Evolutionary conservation across 2,113 vertebrate species (phyloP), one percentile per base, ranked within the genome.

Genomic region (Bubo blakistoni): DNA sequence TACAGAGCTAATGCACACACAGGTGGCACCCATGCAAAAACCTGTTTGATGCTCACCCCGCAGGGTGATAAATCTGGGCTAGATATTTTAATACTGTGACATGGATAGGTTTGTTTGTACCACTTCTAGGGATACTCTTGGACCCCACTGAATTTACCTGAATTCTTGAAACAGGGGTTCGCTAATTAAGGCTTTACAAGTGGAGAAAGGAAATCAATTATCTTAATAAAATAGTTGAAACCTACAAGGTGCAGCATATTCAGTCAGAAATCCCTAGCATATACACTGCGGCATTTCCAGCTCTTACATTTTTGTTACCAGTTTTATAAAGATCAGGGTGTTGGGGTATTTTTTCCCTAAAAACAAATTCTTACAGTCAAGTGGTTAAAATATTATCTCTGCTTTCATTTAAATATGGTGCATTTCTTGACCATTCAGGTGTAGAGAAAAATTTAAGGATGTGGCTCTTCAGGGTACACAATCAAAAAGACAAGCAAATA

Each of bases 1-100:
- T 51, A 6, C 1, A 21, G 22, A 59, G 15, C 0, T 0, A 91
- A 40, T 9, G 16, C 30, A 38, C 0, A 2, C 22, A 42, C 0
- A 0, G 14, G 19, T 38, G 65, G 12, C 55, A 46, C 27, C 1
- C 6, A 11, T 29, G 42, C 54, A 70, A 67, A 89, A 34, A 24
- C 42, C 32, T 42, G 11, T 69, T 72, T 38, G 22, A 27, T 63
- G 49, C 12, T 51, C 80, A n/a, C 40, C 36, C n/a, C 69, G 22
- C 40, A 63, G 55, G 17, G 17, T 14, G 7, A 54, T 30, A 65
- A 38, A 52, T 49, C 58, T 40, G 27, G 46, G 25, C 17, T 51
- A 59, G n/a, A 11, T 54, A 54, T 54, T 52, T 65, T 73, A n/a
- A 70, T 14, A 24, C 3, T 47, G 18, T 77, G 30, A n/a, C 24